A percentile compares a stretch with the other conserved stretches of the same genome.
These are phyloP conservation scores for Stomatorhinus walkeri DNA, from an alignment of 2,797 vertebrate genomes.

Conservation along the genomic window DNA sequence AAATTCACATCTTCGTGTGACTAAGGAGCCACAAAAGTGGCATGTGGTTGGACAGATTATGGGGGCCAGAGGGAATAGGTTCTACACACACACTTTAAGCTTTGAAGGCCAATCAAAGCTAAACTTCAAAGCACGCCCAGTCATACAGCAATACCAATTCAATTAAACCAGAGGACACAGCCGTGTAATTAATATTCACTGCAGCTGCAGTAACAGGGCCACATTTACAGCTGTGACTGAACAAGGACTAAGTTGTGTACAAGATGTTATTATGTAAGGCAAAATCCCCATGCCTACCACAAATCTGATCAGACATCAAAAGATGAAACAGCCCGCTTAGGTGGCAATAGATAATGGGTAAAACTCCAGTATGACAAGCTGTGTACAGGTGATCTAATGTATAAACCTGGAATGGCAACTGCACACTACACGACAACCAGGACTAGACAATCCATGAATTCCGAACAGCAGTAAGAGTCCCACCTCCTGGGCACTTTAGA, in stretches of 20 bases:
- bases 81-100: not conserved
- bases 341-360: not conserved
- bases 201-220: not conserved
- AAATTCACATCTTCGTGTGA: not conserved
- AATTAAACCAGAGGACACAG: not conserved
- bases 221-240: not conserved
- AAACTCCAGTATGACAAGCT: not conserved
- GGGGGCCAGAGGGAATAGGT: too few species aligned
- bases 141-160: not conserved
- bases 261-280: not conserved
- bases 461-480: slow-evolving; percentile 18
- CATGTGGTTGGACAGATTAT: not conserved
- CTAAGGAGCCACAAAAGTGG: not conserved
- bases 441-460: not conserved
- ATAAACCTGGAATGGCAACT: not conserved
- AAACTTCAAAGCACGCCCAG: not conserved
- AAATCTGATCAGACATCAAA: not conserved
- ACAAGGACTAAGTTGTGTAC: not conserved
- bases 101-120: not conserved
- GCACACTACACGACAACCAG: not conserved
- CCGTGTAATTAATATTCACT: not conserved
- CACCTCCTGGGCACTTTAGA: slow-evolving; percentile 64
- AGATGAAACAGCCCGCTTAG: not conserved
- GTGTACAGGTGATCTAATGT: not conserved
- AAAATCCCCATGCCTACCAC: not conserved